phyloP scores from a whole-genome alignment of 2,888 invertebrate genomes.

The Hypselothyrea guttata region DNA sequence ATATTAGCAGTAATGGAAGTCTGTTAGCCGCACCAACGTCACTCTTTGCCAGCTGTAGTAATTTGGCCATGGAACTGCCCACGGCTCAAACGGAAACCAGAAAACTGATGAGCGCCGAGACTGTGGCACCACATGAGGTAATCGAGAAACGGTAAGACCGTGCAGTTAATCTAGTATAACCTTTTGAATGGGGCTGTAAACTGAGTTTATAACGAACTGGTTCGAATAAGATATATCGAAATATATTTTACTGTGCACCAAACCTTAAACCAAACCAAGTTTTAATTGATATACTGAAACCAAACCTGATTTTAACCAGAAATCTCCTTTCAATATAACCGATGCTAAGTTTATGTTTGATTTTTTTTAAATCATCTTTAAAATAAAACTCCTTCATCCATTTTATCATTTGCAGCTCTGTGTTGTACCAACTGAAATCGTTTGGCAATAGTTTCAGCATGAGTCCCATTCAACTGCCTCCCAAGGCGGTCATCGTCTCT shows the following conservation, averaged over 20 bases:
- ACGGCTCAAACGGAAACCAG: slow-evolving; percentile 80
- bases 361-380: too few species aligned
- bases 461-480: slow-evolving; percentile 84
- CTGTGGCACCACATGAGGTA: slow-evolving; percentile 77
- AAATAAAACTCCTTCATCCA: too few species aligned
- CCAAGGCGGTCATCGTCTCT: slow-evolving; percentile 83
- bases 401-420: too few species aligned
- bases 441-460: slow-evolving; percentile 83
- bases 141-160: slow-evolving; percentile 77
- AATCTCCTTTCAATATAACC: not conserved
- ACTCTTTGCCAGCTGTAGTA: slow-evolving; percentile 42
- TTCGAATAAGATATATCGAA: too few species aligned
- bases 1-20: slow-evolving; percentile 49
- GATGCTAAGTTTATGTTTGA: too few species aligned
- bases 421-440: slow-evolving; percentile 84
- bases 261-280: too few species aligned
- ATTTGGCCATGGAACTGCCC: slow-evolving; percentile 62
- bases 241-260: too few species aligned
- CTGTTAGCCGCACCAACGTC: slow-evolving; percentile 40
- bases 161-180: not conserved
- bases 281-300: too few species aligned
- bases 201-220: too few species aligned
- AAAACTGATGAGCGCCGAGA: slow-evolving; percentile 81
- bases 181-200: too few species aligned
- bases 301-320: too few species aligned